phyloP scores from a whole-genome alignment of 2,888 invertebrate genomes.

The Orthosia incerta region DNA sequence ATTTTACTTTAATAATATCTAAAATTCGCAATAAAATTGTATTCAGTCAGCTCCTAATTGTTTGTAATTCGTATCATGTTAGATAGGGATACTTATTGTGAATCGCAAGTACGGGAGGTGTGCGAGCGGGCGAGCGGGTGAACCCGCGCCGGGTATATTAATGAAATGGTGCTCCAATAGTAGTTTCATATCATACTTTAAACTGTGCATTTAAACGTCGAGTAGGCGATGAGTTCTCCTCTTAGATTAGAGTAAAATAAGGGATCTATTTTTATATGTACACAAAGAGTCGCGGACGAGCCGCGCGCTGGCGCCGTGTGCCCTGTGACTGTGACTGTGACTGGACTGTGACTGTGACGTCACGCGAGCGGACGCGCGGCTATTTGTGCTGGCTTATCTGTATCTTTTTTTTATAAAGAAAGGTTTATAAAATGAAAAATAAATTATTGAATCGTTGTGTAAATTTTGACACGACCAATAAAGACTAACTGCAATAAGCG shows the following conservation, averaged over 20 bases:
- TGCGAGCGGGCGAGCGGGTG: constrained; percentile 32
- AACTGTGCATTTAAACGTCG: constrained; percentile 83
- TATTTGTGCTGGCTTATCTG: constrained; percentile 34
- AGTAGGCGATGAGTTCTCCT: constrained; percentile 80
- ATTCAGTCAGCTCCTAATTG: not conserved
- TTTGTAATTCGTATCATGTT: constrained; percentile 28
- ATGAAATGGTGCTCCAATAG: constrained; percentile 87
- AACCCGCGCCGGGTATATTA: constrained; percentile 63
- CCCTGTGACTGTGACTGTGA: too few relatives aligned
- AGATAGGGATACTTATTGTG: constrained; percentile 39
- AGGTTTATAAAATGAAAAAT: constrained; percentile 72
- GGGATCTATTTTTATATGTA: constrained; percentile 88
- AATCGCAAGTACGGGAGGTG: constrained; percentile 20
- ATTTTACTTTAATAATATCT: not conserved
- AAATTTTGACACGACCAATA: constrained; percentile 83
- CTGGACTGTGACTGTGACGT: too few relatives aligned
- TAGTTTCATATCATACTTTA: constrained; percentile 89
- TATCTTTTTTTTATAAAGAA: constrained; percentile 67
- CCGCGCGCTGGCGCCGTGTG: constrained; percentile 21
- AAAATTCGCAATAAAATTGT: not conserved
- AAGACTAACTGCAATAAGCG: constrained; percentile 65
- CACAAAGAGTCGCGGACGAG: constrained; percentile 54
- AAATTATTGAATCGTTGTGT: constrained; percentile 79
- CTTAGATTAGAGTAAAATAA: constrained; percentile 80
- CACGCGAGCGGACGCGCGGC: not conserved